A percentile compares a stretch with the other conserved stretches of the same genome.
Evolutionary conservation across 2,888 invertebrate genomes (phyloP).

Genomic region (Gari tellinella): DNA sequence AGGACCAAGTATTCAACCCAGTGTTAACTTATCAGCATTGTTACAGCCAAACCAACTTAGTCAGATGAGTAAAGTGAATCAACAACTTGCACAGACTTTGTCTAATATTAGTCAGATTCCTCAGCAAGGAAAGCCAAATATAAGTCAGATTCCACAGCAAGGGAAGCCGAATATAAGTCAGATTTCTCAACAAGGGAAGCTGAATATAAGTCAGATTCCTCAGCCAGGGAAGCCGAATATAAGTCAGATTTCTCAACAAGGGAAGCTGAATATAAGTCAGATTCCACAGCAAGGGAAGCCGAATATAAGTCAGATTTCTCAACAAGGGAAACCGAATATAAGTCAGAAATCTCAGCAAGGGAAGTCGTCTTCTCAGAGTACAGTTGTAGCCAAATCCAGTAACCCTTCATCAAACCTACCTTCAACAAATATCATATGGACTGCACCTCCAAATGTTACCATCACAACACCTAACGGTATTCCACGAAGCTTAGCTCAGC

Average conservation of each 20-base stretch:
- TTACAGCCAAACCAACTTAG: slow-evolving; percentile 39
- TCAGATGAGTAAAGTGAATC: slow-evolving; percentile 31
- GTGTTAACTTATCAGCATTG: slow-evolving; percentile 33
- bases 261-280: no score
- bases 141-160: slow-evolving; percentile 32
- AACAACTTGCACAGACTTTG: background rate
- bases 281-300: no score
- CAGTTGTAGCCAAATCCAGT: background rate
- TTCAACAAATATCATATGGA: slow-evolving; percentile 50
- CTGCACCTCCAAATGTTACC: slow-evolving; percentile 51
- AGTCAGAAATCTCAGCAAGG: background rate
- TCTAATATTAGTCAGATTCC: slow-evolving; percentile 12
- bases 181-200: slow-evolving; percentile 7
- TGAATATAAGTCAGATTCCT: slow-evolving; percentile 20
- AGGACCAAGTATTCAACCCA: slow-evolving; percentile 20
- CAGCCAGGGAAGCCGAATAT: no score
- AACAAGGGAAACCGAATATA: no score
- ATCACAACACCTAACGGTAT: slow-evolving; percentile 52
- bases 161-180: slow-evolving; percentile 13
- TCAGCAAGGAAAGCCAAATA: slow-evolving; percentile 9
- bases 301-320: no score
- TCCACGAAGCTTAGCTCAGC: slow-evolving; percentile 30
- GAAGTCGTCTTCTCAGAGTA: background rate
- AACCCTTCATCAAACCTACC: slow-evolving; percentile 20
- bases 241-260: no score